Conservation (phyloP, 1,140 invertebrate species). For the Rhizoglyphus robini region DNA sequence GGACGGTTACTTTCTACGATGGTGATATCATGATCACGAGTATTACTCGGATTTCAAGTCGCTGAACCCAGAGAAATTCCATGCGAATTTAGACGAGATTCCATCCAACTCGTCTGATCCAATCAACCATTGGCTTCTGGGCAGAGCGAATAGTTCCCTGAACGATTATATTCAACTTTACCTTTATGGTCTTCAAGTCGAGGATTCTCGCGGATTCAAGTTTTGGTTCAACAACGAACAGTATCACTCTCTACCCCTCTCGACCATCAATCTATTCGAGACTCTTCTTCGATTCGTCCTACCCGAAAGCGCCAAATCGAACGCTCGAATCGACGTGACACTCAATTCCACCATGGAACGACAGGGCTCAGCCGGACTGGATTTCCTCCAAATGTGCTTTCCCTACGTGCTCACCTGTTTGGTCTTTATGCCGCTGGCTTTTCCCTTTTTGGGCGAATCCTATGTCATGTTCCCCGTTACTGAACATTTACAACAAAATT, state of each 20-base stretch:
- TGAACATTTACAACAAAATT: constrained; percentile 24
- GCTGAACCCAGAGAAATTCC: not conserved
- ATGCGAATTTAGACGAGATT: too few species aligned
- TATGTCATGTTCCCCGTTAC: constrained; percentile 25
- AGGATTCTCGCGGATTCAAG: not conserved
- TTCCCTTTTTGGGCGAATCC: constrained; percentile 23
- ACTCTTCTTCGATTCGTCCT: not conserved
- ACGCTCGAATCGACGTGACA: not conserved
- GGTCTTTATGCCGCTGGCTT: constrained; percentile 23
- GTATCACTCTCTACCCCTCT: constrained; percentile 13
- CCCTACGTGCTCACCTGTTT: not conserved
- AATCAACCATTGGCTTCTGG: too few species aligned
- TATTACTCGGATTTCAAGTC: not conserved
- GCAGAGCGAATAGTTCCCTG: not conserved
- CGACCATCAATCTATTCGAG: constrained; percentile 2
- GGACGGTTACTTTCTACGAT: constrained; percentile 21
- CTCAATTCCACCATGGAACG: not conserved
- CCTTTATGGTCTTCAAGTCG: not conserved
- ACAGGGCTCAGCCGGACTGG: not conserved
- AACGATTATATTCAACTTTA: not conserved
- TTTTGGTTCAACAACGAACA: constrained; percentile 24
- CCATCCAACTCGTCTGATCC: too few species aligned
- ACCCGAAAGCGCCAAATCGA: not conserved
- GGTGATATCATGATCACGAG: not conserved
- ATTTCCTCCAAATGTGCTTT: not conserved